Evolutionary conservation across 2,888 invertebrate species (phyloP).

Genomic region (Hemithea aestivaria): DNA sequence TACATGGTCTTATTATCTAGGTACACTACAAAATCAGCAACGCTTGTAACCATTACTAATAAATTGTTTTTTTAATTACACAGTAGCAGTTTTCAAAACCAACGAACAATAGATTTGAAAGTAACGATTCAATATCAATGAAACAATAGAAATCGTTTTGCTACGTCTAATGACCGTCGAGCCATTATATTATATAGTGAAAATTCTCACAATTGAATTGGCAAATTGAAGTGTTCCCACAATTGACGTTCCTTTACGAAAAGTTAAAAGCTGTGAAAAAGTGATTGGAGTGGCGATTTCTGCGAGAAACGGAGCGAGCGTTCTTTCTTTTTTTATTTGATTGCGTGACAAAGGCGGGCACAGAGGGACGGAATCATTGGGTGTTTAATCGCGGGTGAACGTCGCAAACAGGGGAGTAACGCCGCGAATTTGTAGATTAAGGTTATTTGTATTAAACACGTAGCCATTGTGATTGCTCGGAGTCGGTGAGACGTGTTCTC

Average conservation of each 20-base stretch:
- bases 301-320: constrained; percentile 31
- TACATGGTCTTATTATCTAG: too few species aligned
- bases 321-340: constrained; percentile 11
- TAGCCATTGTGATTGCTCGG: constrained; percentile 53
- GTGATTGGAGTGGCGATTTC: constrained; percentile 57
- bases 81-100: too few species aligned
- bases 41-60: too few species aligned
- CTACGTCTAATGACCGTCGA: constrained; percentile 41
- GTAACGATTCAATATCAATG: constrained; percentile 34
- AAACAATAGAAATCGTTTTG: constrained; percentile 42
- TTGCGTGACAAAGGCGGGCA: constrained; percentile 49
- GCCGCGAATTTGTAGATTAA: constrained; percentile 57
- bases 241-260: constrained; percentile 50
- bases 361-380: constrained; percentile 42
- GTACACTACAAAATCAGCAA: too few species aligned
- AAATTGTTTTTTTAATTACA: too few species aligned
- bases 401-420: constrained; percentile 56
- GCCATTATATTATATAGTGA: constrained; percentile 44
- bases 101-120: constrained; percentile 37
- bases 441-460: constrained; percentile 70
- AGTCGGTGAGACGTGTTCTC: constrained; percentile 39
- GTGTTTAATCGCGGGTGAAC: constrained; percentile 61
- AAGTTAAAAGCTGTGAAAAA: constrained; percentile 42
- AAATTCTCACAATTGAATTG: constrained; percentile 58
- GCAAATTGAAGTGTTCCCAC: constrained; percentile 63